Evolutionary conservation across 2,888 invertebrate species (phyloP), one percentile per base, ranked within the genome.

Genomic region (Ditula angustiorana): DNA sequence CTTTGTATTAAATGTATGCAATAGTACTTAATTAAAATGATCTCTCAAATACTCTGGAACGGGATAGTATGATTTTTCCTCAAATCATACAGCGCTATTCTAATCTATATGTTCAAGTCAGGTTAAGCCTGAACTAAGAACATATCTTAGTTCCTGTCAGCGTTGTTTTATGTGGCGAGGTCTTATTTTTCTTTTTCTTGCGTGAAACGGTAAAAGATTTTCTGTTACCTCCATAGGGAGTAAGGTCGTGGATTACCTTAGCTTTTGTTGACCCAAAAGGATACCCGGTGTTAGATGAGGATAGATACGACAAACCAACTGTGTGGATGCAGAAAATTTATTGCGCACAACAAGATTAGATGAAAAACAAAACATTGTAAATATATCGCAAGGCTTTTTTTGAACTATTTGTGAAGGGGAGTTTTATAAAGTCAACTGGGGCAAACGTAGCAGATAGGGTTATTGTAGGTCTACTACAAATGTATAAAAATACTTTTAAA

Each of bases 201-300:
- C 58, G 35, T 23, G 57, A 55, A 67, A 41, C 44, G 55, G 47
- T 57, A 53, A 59, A 63, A 59, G 30, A 63, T 67, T 66, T 67
- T 55, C 53, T 56, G 50, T 66, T 37, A 24, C 41, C 41, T 75
- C 75, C 67, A 30, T 26, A 26, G 75, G 72, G 74, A 73, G 52
- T 56, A 52, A 63, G 58, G 56, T 49, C 13, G 53, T 47, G 67
- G 68, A 71, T 68, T 71, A 73, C 67, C 65, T 69, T 57, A 71
- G 70, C 61, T 70, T 74, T 69, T 67, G 65, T 53, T 67, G 59
- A 58, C 71, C 75, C 73, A 62, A 63, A 59, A 73, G 76, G 75
- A 74, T 76, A 72, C 69, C 55, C 66, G 30, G 70, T 77, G 69
- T 70, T 72, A 74, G 69, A 66, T 64, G 71, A 59, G 73, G 67